phyloP scores from a whole-genome alignment of 2,797 vertebrate genomes.

The Syngnathus acus region DNA sequence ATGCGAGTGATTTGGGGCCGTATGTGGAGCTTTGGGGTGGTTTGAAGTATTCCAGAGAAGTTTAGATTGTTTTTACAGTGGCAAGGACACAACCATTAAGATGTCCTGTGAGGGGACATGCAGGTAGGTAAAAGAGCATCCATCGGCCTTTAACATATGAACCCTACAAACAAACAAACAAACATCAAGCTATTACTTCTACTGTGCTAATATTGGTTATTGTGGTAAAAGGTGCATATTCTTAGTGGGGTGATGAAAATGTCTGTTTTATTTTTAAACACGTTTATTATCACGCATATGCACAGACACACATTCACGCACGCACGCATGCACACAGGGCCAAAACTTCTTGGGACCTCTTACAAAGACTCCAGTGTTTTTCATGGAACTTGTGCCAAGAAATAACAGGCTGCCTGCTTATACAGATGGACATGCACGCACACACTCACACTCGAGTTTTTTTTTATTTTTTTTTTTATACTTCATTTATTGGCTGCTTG shows the following conservation, averaged over 20 bases:
- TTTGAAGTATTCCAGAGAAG: conserved; percentile 54
- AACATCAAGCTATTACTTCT: conserved; percentile 14
- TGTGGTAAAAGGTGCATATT: conserved; percentile 4
- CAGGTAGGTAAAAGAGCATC: conserved; percentile 42
- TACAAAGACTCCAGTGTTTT: conserved; percentile 59
- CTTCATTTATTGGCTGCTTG: conserved; percentile 12
- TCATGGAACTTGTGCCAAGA: conserved; percentile 36
- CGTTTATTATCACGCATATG: conserved; percentile 10
- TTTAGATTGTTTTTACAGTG: conserved; percentile 64
- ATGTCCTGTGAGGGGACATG: conserved; percentile 54
- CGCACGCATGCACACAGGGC: background rate
- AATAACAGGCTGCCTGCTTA: conserved; percentile 41
- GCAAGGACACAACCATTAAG: conserved; percentile 65
- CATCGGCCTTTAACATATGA: conserved; percentile 21
- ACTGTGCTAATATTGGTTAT: background rate
- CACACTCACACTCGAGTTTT: too few species aligned
- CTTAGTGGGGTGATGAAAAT: conserved; percentile 14
- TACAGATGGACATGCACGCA: conserved; percentile 25
- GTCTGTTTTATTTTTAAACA: conserved; percentile 8
- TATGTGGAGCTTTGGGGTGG: conserved; percentile 42
- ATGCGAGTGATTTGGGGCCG: conserved; percentile 67
- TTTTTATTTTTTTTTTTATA: background rate
- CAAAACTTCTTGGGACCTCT: conserved; percentile 32
- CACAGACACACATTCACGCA: conserved; percentile 2
- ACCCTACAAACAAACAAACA: conserved; percentile 38